Evolutionary conservation across 1,140 invertebrate genomes (phyloP), one percentile per base, ranked within the genome.

Genomic region (Venturia canescens): DNA sequence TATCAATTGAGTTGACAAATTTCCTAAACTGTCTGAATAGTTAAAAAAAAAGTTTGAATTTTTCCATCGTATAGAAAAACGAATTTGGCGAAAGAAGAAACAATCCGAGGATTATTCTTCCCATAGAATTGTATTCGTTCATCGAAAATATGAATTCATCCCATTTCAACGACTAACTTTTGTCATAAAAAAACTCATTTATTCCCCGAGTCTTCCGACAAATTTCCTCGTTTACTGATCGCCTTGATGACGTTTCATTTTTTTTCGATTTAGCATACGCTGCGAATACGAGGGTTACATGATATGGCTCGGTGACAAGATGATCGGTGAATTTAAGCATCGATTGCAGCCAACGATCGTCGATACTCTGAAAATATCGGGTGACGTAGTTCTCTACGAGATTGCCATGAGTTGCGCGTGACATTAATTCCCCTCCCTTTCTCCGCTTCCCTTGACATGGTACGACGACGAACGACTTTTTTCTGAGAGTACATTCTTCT

Each of bases 311-410:
- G 89, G 81, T 4, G 87, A 85, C 23, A 91, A 89, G 82, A 89
- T 91, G 87, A 89, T 92, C 44, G 84, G 85, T 0, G 89, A 91
- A 84, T 91, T 91, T 38, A 88, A 87, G 57, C 88, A 91, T 48
- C 89, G 89, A 80, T 72, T 90, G 23, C 77, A 88, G 31, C 87
- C 89, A 5, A 79, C 82, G 2, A 79, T 87, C 1, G 83, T 87
- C 23, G 87, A 92, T 31, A 91, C 89, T 23, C 48, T 92, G n/a
- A 83, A 75, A 78, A 90, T 92, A 77, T 87, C 85, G 31, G 91
- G 91, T n/a, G 91, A 92, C 78, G 50, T 91, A 9, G 86, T 90
- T 6, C 57, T 92, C 21, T 78, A 91, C 50, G 78, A 90, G 82
- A 63, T 90, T 78, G 81, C 84, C 16, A 85, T 89, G 76, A 85